These are phyloP conservation scores for Ardeotis arabs DNA, from an alignment of 2,113 vertebrate genomes.

Conservation along the genomic window DNA sequence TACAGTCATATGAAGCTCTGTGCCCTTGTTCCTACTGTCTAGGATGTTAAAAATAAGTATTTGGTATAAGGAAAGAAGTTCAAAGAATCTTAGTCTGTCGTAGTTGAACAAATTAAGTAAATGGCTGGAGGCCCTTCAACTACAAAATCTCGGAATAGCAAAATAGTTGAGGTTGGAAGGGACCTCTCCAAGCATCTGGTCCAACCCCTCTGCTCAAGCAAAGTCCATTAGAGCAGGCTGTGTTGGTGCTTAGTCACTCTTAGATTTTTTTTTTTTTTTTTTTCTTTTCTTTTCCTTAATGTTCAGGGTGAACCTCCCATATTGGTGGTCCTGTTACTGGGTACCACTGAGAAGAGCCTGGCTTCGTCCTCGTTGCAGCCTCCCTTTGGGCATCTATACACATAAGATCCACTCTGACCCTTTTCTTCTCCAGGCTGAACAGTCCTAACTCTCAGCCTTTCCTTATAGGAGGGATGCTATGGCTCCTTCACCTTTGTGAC, in stretches of 20 bases:
- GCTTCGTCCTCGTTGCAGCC: fast-evolving
- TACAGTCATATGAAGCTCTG: neutral
- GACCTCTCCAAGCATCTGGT: neutral
- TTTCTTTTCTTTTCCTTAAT: no score
- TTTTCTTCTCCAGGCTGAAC: neutral
- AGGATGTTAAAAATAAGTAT: neutral
- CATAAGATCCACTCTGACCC: neutral
- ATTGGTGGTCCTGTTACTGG: neutral
- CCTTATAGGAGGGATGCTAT: neutral
- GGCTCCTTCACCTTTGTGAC: neutral
- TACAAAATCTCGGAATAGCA: neutral
- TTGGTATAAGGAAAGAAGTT: neutral
- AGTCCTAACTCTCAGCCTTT: neutral
- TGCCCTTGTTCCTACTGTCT: neutral
- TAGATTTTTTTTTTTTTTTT: no score
- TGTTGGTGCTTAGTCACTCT: neutral
- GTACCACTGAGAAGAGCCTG: neutral
- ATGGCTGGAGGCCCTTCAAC: neutral
- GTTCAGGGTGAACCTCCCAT: neutral
- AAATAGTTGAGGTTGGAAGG: neutral
- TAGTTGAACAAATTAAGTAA: neutral
- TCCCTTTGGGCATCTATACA: neutral
- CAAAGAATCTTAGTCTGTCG: neutral
- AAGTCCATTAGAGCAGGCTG: neutral
- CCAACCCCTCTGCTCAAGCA: neutral